phyloP scores from a whole-genome alignment of 2,113 vertebrate species.

The Actenoides lindsayi region DNA sequence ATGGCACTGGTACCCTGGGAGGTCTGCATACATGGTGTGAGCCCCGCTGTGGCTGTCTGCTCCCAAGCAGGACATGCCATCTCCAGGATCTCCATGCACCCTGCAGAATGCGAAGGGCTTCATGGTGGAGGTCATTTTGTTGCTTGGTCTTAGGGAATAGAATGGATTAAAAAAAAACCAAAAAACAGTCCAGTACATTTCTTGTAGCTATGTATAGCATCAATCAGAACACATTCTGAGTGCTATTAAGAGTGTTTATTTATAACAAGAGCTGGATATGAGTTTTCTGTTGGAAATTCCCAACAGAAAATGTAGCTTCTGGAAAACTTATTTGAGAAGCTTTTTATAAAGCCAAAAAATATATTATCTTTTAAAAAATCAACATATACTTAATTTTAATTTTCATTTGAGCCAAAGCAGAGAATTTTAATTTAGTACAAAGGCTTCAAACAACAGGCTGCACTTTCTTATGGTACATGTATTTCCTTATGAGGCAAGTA shows the following conservation, averaged over 20 bases:
- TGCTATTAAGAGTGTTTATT: background rate
- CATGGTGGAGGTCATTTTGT: background rate
- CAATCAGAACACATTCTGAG: background rate
- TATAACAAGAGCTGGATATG: background rate
- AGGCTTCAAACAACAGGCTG: background rate
- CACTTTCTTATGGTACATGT: background rate
- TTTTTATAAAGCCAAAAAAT: background rate
- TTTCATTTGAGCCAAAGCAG: background rate
- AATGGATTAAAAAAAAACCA: background rate
- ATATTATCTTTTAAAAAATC: background rate
- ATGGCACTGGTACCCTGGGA: background rate
- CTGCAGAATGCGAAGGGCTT: background rate
- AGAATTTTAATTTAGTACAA: background rate
- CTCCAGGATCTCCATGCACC: background rate
- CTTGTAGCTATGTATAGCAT: background rate
- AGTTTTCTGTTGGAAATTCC: background rate
- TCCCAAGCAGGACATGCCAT: background rate
- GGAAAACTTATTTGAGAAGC: background rate
- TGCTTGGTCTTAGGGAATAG: background rate
- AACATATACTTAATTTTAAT: background rate
- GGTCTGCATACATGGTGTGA: background rate
- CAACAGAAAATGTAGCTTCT: background rate
- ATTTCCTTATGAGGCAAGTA: background rate
- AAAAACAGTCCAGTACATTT: background rate
- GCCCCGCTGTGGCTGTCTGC: accelerated